Conservation (phyloP, 2,113 vertebrate species). For the rat (Rattus norvegicus) region GRCr8 NC_086020.1:91913001-91913500, state of each 20-base stretch:
- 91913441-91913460: background rate
- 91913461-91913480: background rate
- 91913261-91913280: background rate
- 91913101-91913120: background rate
- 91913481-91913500: background rate
- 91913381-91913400: background rate
- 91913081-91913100: background rate
- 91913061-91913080: background rate
- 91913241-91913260: background rate
- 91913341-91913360: background rate
- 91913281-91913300: background rate
- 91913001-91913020: background rate
- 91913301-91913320: background rate
- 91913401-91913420: background rate
- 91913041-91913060: background rate
- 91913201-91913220: background rate
- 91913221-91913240: background rate
- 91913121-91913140: background rate
- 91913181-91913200: background rate
- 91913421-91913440: background rate
- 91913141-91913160: background rate
- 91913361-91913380: background rate
- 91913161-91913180: background rate
- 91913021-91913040: fast-evolving
- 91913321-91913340: background rate